Percentiles rank a stretch among this genome's conserved stretches.
Evolutionary conservation across 2,888 invertebrate species (phyloP).

Genomic region (Zonitis immaculata): DNA sequence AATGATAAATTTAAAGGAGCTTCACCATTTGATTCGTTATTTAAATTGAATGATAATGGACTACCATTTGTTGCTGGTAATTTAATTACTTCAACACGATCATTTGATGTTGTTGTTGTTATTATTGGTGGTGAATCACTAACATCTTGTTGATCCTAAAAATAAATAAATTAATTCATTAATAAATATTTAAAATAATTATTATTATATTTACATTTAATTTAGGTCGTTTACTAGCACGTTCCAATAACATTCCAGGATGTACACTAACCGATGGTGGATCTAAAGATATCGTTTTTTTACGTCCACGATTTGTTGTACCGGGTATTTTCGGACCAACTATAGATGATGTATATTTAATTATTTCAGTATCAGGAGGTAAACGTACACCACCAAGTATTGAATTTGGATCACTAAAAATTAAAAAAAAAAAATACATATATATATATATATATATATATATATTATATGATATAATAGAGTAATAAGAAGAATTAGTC

Average conservation of each 20-base stretch:
- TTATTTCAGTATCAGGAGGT: conserved; percentile 85
- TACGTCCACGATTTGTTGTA: conserved; percentile 77
- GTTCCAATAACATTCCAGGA: conserved; percentile 52
- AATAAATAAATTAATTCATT: conserved; percentile 3
- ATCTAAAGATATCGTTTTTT: conserved; percentile 84
- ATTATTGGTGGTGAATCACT: conserved; percentile 35
- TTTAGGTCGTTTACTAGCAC: conserved; percentile 47
- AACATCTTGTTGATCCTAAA: conserved; percentile 37
- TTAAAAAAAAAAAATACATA: not conserved
- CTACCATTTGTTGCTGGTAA: conserved; percentile 61
- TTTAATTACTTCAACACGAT: conserved; percentile 79
- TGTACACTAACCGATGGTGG: conserved; percentile 62
- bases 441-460: too few relatives aligned
- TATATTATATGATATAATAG: too few relatives aligned
- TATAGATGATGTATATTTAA: conserved; percentile 83
- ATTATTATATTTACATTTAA: conserved; percentile 34
- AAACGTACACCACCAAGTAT: conserved; percentile 77
- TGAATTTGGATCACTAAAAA: conserved; percentile 71
- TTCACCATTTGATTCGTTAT: conserved; percentile 58
- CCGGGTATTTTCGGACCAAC: conserved; percentile 83
- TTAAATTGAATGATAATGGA: conserved; percentile 35
- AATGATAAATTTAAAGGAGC: conserved; percentile 79
- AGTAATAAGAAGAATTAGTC: conserved; percentile 1
- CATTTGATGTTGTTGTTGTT: conserved; percentile 50
- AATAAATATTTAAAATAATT: not conserved